Base-by-base conservation (phyloP, 2,888 invertebrate genomes). In the Habroteleia sp. region DNA sequence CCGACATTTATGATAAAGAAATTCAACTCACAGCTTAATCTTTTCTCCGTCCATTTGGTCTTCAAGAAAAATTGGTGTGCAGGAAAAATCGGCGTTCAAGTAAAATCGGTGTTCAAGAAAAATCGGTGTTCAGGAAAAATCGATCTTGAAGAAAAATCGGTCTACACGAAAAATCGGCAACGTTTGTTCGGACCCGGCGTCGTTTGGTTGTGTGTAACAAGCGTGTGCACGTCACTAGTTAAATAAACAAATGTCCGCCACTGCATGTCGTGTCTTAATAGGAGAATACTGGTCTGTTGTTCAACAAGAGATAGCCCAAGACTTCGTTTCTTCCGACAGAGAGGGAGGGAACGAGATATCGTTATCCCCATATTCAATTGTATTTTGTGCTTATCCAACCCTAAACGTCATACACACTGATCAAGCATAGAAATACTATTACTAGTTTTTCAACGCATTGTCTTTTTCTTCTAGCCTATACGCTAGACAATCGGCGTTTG, bases 1-100 rank as follows among this genome's bases (percentile, higher is more conserved):
- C n/a, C n/a, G n/a, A n/a, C n/a, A n/a, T n/a, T n/a, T n/a, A 29
- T 29, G 35, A 23, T 41, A 23, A 23, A 41, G 10, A 4, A 10
- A 17, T 3, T 5, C n/a, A 33, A 87, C 87, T 87, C 81, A 87
- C 87, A 87, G 82, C 48, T 83, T 85, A 65, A 86, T 82, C 77
- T 82, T 86, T 75, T 87, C 87, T 75, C 85, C 84, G 77, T 85
- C 83, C 85, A 87, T 86, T 79, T 82, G 69, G 60, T 8, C 46
- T n/a, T n/a, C n/a, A n/a, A n/a, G n/a, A n/a, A n/a, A n/a, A n/a
- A n/a, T n/a, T n/a, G n/a, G n/a, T n/a, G n/a, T n/a, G n/a, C 31
- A 17, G 10, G 27, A 14, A 20, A 25, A 31, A 10, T 4, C 6
- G 16, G n/a, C 13, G 54, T n/a, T n/a, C n/a, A n/a, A n/a, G n/a